A percentile compares a stretch with the other conserved stretches of the same genome.
Evolutionary conservation across 2,113 vertebrate genomes (phyloP).

Genomic region (Prinia subflava): DNA sequence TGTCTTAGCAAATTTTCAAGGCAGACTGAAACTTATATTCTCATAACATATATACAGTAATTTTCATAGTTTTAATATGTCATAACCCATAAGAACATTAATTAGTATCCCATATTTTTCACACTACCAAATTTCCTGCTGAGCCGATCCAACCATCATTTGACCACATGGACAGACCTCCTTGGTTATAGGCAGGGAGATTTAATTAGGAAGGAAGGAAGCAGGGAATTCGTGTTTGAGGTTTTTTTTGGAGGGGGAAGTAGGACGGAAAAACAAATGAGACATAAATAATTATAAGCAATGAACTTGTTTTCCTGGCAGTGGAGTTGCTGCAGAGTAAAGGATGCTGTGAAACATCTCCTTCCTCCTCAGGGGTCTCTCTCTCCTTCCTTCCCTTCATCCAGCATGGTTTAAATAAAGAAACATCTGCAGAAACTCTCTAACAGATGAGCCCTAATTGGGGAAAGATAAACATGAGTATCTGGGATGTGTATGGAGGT

Average conservation of each 20-base stretch:
- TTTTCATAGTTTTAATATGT: too few relatives aligned
- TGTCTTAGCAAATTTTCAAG: too few relatives aligned
- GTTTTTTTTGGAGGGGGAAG: not conserved
- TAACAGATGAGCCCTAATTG: not conserved
- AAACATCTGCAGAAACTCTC: constrained; percentile 40
- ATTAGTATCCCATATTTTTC: too few relatives aligned
- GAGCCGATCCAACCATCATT: not conserved
- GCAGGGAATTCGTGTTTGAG: constrained; percentile 56
- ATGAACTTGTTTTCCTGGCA: constrained; percentile 42
- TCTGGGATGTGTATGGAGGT: not conserved
- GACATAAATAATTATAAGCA: constrained; percentile 29
- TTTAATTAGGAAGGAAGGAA: constrained; percentile 68
- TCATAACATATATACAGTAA: too few relatives aligned
- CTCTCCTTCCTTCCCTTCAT: constrained; percentile 52
- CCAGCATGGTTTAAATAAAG: constrained; percentile 62
- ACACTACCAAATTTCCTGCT: constrained; percentile 60
- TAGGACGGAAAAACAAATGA: constrained; percentile 5
- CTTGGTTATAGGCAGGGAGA: not conserved
- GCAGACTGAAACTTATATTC: too few relatives aligned
- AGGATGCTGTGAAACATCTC: constrained; percentile 30
- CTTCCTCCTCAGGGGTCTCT: not conserved
- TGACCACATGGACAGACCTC: not conserved
- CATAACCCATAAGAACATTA: too few relatives aligned
- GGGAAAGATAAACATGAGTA: not conserved
- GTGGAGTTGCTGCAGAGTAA: not conserved